phyloP scores from a whole-genome alignment of 2,113 vertebrate genomes.

The Sinocyclocheilus anophthalmus region DNA sequence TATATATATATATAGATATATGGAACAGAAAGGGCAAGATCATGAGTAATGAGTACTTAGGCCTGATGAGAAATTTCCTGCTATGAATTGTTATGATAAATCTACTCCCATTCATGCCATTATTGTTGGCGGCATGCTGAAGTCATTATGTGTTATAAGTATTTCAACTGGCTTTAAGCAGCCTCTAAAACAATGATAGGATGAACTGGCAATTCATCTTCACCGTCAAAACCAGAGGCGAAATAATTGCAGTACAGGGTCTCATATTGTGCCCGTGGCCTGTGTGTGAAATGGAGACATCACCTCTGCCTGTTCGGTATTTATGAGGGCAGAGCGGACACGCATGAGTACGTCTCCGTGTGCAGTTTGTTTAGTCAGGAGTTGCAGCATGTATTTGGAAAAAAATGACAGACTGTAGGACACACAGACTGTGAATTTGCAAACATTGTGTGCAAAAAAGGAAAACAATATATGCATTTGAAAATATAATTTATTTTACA shows the following conservation, averaged over 20 bases:
- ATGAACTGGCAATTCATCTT: conserved; percentile 33
- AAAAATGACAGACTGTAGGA: neutral
- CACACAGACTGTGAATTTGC: neutral
- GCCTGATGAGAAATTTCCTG: conserved; percentile 85
- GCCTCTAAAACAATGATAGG: conserved; percentile 13
- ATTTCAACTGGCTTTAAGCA: conserved; percentile 51
- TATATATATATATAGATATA: neutral
- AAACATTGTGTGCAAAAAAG: neutral
- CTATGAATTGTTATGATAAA: conserved; percentile 89
- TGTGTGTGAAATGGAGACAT: conserved; percentile 51
- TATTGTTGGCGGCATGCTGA: conserved; percentile 86
- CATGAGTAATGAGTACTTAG: conserved; percentile 65
- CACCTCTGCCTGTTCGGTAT: conserved; percentile 47
- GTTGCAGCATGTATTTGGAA: neutral
- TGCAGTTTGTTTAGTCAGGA: conserved; percentile 30
- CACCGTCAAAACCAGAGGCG: conserved; percentile 26
- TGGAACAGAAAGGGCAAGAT: conserved; percentile 45
- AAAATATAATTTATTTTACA: neutral
- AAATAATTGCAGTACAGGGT: conserved; percentile 25
- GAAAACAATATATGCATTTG: neutral
- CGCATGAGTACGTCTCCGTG: conserved; percentile 12
- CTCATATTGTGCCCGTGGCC: conserved; percentile 29
- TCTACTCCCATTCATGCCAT: conserved; percentile 88
- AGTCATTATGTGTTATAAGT: conserved; percentile 86
- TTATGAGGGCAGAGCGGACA: conserved; percentile 41